phyloP scores from a whole-genome alignment of 2,113 vertebrate genomes.

The Dicrurus megarhynchus region DNA sequence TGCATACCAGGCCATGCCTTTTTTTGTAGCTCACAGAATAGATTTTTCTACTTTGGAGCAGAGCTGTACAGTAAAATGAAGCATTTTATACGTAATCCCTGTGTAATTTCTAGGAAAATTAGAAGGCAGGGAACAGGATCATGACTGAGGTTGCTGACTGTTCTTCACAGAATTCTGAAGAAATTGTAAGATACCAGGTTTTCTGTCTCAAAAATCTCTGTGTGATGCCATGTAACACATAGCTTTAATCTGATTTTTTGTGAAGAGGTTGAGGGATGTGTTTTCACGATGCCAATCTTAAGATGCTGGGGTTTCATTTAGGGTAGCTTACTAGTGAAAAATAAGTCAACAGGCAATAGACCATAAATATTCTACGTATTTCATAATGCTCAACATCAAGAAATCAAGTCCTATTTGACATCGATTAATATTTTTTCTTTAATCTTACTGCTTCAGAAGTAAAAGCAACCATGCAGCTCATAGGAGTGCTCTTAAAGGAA shows the following conservation, averaged over 20 bases:
- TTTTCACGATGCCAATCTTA: not conserved
- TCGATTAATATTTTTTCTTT: not conserved
- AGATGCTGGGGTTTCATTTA: not conserved
- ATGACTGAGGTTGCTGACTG: not conserved
- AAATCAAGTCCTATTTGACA: not conserved
- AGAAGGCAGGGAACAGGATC: not conserved
- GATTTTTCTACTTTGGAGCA: not conserved
- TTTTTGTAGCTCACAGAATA: not conserved
- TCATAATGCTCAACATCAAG: fast-evolving
- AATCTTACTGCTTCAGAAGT: not conserved
- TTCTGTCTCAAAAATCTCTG: not conserved
- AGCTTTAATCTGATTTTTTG: not conserved
- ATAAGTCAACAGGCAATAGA: not conserved
- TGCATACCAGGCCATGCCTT: fast-evolving
- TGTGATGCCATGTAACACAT: not conserved
- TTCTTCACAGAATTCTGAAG: not conserved
- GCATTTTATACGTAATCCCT: not conserved
- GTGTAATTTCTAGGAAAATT: not conserved
- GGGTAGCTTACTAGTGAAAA: not conserved
- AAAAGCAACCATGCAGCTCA: not conserved
- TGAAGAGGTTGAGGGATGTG: not conserved
- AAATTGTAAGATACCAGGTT: not conserved
- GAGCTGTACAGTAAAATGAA: not conserved
- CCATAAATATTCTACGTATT: not conserved
- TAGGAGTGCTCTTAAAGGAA: not conserved